Evolutionary conservation across 2,888 invertebrate species (phyloP), one percentile per base, ranked within the genome.

Genomic region (Tolmerus cingulatus): DNA sequence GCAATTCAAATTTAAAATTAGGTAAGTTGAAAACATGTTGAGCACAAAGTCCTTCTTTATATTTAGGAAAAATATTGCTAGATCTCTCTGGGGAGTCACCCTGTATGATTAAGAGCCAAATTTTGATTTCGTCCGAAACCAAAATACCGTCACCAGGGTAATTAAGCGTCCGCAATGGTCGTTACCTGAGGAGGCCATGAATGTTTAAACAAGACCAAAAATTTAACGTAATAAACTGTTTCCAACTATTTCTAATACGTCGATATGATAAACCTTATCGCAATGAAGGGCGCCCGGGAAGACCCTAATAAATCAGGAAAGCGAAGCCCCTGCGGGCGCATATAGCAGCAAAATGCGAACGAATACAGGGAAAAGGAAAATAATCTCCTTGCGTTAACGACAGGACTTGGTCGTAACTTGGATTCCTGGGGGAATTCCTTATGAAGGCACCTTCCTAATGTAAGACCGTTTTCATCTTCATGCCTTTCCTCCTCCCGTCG

Each of bases 401-500:
- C 87, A 84, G 87, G 86, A 88, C 88, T 88, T 88, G 87, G 86
- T 87, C 87, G 88, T 88, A 87, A 87, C 87, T 87, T 87, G 84
- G 87, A 87, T 37, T 88, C 88, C 88, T 87, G 79, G 27, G 87
- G 88, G 88, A 85, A 87, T 88, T 88, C 87, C 87, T 88, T 88
- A 88, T 86, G 77, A 88, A 86, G 74, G 86, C 86, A 55, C 66
- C 66, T 81, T 74, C 37, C 40, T 86, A 84, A 55, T 78, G 87
- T 88, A 88, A 88, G 88, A 88, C 88, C 88, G 76, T 86, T 85
- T 86, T 88, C 86, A 87, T 87, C 78, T 88, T 88, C 16, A 40
- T 86, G 81, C 76, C 74, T 81, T 74, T 43, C n/a, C 78, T 55
- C 74, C 78, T 66, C 74, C 76, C 77, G 37, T 74, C 51, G 9